These are phyloP conservation scores for Coluber constrictor DNA, from an alignment of 2,797 vertebrate species.

Conservation along the genomic window DNA sequence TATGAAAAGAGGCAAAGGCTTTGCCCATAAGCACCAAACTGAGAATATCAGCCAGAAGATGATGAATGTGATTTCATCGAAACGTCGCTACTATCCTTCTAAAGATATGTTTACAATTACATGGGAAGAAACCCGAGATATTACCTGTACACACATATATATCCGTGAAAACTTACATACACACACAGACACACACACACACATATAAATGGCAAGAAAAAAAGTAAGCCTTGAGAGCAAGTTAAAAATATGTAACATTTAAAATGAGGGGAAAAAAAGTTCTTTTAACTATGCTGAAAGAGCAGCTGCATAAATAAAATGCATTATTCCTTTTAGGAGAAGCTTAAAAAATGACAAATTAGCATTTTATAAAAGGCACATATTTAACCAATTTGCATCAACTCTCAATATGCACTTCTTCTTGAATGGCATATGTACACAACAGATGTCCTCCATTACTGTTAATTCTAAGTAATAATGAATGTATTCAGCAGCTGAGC, in stretches of 20 bases:
- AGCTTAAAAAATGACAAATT: slow-evolving; percentile 1
- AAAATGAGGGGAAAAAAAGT: neutral
- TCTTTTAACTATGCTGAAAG: neutral
- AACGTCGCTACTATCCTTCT: too few species aligned
- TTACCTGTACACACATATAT: too few species aligned
- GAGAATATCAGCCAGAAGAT: too few species aligned
- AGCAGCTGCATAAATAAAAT: neutral
- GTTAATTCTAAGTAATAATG: slow-evolving; percentile 22
- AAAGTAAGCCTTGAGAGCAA: neutral
- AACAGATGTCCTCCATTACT: neutral
- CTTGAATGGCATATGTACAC: neutral
- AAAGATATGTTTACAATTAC: too few species aligned
- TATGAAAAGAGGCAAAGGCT: too few species aligned
- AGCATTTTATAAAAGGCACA: neutral
- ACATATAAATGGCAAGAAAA: neutral
- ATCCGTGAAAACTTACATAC: too few species aligned
- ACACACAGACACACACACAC: too few species aligned
- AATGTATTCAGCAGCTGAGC: slow-evolving; percentile 21
- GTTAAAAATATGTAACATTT: neutral
- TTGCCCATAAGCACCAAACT: too few species aligned
- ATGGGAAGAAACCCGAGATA: too few species aligned
- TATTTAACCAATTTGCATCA: slow-evolving; percentile 3
- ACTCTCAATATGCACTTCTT: slow-evolving; percentile 4
- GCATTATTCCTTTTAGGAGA: slow-evolving; percentile 22
- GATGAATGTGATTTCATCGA: too few species aligned